Percentiles rank a stretch among this genome's conserved stretches.
These are phyloP conservation scores for Luperina nickerlii DNA, from an alignment of 2,888 invertebrate genomes.

Conservation along the genomic window DNA sequence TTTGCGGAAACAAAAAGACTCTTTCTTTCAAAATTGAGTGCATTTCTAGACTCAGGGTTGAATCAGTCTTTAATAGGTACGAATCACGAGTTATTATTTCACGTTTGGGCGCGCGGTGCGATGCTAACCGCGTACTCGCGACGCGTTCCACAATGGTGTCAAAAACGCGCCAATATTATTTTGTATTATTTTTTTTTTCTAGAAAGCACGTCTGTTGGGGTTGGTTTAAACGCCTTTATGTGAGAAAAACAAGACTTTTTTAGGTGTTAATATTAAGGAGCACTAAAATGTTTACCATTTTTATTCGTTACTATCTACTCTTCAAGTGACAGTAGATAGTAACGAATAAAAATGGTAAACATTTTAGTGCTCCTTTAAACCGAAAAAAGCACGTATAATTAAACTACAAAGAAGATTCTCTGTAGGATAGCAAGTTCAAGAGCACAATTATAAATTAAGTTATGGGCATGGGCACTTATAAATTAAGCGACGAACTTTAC, in stretches of 20 bases:
- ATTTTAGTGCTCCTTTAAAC: too few species aligned
- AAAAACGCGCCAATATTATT: conserved; percentile 24
- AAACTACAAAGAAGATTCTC: background rate
- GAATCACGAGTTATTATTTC: conserved; percentile 42
- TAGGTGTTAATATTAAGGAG: background rate
- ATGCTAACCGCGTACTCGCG: conserved; percentile 39
- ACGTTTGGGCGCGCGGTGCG: conserved; percentile 34
- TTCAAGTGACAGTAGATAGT: background rate
- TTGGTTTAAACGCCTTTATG: conserved; percentile 4
- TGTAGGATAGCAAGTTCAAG: conserved; percentile 10
- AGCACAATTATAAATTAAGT: background rate
- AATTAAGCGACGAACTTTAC: background rate
- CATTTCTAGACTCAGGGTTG: background rate
- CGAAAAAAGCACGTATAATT: background rate
- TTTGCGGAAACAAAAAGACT: background rate
- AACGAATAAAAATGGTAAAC: too few species aligned
- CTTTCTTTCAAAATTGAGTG: conserved; percentile 1
- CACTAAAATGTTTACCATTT: background rate
- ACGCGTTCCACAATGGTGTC: conserved; percentile 54
- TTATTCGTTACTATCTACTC: background rate
- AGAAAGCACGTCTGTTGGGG: background rate
- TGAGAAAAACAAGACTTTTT: background rate
- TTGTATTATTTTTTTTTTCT: background rate
- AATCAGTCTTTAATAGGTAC: conserved; percentile 29
- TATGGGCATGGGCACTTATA: background rate